Base-by-base conservation (phyloP, 2,797 vertebrate species). In the Lophotriccus pileatus region DNA sequence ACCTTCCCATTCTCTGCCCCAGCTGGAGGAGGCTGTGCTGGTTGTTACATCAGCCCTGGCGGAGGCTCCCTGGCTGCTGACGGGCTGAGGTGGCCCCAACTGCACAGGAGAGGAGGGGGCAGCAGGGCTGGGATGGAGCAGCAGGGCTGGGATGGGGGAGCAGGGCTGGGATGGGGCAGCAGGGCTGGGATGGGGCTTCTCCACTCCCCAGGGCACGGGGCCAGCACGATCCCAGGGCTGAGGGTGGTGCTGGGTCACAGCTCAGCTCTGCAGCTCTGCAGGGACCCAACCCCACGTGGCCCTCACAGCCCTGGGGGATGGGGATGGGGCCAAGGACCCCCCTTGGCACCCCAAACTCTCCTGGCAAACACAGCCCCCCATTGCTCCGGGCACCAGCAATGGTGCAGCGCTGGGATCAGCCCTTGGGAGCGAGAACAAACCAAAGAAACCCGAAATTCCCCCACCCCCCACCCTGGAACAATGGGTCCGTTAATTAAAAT, bases 401-500 rank as follows among this genome's bases (percentile, higher is more conserved):
- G 3, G 69, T 17, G 55, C 46, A 60, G 58, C 5, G 69, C 43
- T 62, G 67, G 59, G 85, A 86, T 75, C n/a, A 74, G 50, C 75
- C 74, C 74, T 43, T 41, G 62, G 58, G 72, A 95, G 55, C 2
- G 20, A 78, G 25, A 37, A 63, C 63, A 56, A 56, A 39, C 11
- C n/a, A 47, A 59, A n/a, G 1, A 32, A 44, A 15, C 2, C 37
- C 36, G 5, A 63, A 88, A 67, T 87, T 12, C 27, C 39, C 49
- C 80, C 92, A 12, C 22, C 78, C 86, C 73, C 46, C 86, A 50
- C 5, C 58, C 28, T 39, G 4, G 9, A 89, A 96, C 96, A 96
- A 97, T 95, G 90, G 81, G 53, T 25, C 90, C 7, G 87, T 96
- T 97, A 96, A 96, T 94, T 93, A 89, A 84, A 88, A 90, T 60